A percentile compares a stretch with the other conserved stretches of the same genome.
phyloP scores from a whole-genome alignment of 2,113 vertebrate species.

The Microcebus lehilahytsara region DNA sequence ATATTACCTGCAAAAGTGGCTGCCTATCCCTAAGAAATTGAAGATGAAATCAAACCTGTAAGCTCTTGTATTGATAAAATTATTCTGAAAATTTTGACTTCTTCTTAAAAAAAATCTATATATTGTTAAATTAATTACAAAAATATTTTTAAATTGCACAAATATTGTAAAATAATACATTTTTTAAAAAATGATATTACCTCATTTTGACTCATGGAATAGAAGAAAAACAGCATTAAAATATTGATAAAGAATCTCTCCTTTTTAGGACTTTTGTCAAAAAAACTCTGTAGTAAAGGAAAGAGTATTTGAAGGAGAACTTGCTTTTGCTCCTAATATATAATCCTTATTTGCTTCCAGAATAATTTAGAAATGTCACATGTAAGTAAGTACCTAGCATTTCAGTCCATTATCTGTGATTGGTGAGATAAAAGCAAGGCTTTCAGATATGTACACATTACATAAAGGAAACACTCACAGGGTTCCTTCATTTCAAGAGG shows the following conservation, averaged over 20 bases:
- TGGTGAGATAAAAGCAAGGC: slow-evolving; percentile 55
- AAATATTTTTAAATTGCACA: not conserved
- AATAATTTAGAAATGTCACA: slow-evolving; percentile 32
- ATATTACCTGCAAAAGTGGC: not conserved
- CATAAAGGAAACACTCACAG: not conserved
- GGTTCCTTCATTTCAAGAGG: not conserved
- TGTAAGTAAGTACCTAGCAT: not conserved
- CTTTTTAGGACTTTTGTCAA: not conserved
- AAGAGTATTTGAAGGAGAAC: not conserved
- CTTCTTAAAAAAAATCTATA: not conserved
- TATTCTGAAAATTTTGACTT: not conserved
- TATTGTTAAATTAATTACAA: not conserved
- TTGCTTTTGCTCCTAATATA: not conserved
- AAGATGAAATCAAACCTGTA: not conserved
- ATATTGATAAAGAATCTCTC: not conserved
- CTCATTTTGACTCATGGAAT: not conserved
- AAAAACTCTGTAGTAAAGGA: not conserved
- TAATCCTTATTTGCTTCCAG: slow-evolving; percentile 42
- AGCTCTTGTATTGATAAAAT: not conserved
- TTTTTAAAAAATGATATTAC: not conserved
- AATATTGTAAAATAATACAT: not conserved
- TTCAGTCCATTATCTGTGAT: slow-evolving; percentile 34
- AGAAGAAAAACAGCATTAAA: not conserved
- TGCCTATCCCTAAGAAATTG: not conserved
- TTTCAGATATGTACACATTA: not conserved